A percentile compares a stretch with the other conserved stretches of the same genome.
These are phyloP conservation scores for Masticophis lateralis DNA, from an alignment of 2,797 vertebrate genomes.

Conservation along the genomic window DNA sequence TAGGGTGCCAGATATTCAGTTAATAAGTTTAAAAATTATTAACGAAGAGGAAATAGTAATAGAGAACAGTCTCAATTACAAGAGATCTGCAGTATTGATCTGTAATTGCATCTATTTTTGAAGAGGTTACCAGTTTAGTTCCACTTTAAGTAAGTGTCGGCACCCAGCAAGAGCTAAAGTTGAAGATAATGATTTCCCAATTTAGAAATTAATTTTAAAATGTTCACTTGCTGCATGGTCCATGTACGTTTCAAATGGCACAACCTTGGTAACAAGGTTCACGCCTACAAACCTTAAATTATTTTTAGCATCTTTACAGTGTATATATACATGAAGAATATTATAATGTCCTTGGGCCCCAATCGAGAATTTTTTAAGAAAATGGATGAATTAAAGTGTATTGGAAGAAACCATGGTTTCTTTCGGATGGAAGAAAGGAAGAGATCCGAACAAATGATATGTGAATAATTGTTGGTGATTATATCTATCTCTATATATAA, in stretches of 20 bases:
- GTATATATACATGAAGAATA: background rate
- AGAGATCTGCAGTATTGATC: background rate
- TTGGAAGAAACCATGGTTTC: accelerated
- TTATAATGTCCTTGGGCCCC: background rate
- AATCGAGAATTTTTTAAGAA: background rate
- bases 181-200: background rate
- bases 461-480: too few relatives aligned
- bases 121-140: background rate
- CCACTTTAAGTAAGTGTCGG: background rate
- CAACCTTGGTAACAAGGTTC: too few relatives aligned
- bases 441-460: conserved; percentile 46
- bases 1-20: background rate
- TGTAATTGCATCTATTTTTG: background rate
- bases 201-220: background rate
- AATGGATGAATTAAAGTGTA: background rate
- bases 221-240: background rate
- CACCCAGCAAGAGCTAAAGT: background rate
- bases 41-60: background rate
- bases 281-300: background rate
- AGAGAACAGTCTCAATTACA: background rate
- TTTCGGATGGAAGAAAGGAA: conserved; percentile 3
- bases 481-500: too few relatives aligned
- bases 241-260: too few relatives aligned
- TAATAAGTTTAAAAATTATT: background rate
- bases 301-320: background rate